Conservation (phyloP, 1,140 invertebrate genomes). For the Campoletis sonorensis region DNA sequence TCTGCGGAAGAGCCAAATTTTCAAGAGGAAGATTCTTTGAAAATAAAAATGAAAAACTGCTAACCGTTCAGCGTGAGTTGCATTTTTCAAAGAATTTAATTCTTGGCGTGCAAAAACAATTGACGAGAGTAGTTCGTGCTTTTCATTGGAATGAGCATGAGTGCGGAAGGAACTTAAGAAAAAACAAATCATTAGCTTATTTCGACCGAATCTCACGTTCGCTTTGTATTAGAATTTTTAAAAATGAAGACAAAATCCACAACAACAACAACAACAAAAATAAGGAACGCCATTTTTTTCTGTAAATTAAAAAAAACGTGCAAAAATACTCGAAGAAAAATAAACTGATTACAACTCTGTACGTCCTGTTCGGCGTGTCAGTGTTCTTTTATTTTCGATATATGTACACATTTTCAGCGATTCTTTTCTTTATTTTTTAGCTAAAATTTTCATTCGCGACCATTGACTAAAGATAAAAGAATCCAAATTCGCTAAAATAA, state of each 20-base stretch:
- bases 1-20: not conserved
- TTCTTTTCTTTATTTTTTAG: not conserved
- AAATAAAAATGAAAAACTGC: not conserved
- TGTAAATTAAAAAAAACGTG: constrained; percentile 26
- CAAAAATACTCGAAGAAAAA: constrained; percentile 18
- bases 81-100: not conserved
- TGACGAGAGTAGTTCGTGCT: constrained; percentile 13
- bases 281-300: not conserved
- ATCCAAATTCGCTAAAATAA: constrained; percentile 4
- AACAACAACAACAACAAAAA: too few relatives aligned
- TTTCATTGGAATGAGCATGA: not conserved
- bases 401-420: constrained; percentile 34
- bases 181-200: constrained; percentile 31
- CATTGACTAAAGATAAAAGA: not conserved
- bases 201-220: constrained; percentile 36
- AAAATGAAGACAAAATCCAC: constrained; percentile 33
- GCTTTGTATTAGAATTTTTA: constrained; percentile 42
- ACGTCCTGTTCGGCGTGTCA: constrained; percentile 20
- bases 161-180: not conserved
- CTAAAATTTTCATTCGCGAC: not conserved
- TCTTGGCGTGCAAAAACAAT: too few relatives aligned
- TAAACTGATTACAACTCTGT: constrained; percentile 44
- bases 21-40: not conserved
- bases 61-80: constrained; percentile 15
- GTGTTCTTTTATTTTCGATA: constrained; percentile 37